Percentiles rank a stretch among this genome's conserved stretches.
Conservation (phyloP, 2,888 invertebrate genomes). For the Dexiosoma caninum region DNA sequence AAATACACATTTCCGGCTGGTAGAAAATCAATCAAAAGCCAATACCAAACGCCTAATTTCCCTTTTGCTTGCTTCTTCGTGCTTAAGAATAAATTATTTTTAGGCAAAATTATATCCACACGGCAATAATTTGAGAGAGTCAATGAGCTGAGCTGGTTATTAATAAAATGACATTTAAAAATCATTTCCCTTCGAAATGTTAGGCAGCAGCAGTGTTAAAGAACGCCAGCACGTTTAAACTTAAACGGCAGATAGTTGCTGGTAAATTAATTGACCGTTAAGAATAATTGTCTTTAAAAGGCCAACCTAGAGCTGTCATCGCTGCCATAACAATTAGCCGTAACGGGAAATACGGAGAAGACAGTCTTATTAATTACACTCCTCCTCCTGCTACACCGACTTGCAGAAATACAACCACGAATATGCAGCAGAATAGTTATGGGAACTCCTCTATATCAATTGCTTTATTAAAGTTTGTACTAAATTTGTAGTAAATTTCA, state of each 20-base stretch:
- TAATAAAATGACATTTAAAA: slow-evolving; percentile 40
- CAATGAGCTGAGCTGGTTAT: background rate
- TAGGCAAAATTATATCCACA: background rate
- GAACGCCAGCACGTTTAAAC: background rate
- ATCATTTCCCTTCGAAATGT: slow-evolving; percentile 27
- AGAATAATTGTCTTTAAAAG: slow-evolving; percentile 31
- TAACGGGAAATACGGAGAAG: background rate
- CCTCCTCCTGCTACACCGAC: background rate
- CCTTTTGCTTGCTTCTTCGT: background rate
- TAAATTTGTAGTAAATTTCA: background rate
- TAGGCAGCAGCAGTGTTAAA: background rate
- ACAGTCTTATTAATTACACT: background rate
- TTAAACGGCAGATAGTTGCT: slow-evolving; percentile 23
- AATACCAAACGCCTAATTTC: background rate
- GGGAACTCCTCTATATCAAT: background rate
- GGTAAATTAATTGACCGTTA: slow-evolving; percentile 47
- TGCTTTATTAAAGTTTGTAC: background rate
- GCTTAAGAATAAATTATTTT: background rate
- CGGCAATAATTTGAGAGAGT: background rate
- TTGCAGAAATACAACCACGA: background rate
- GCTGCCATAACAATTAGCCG: background rate
- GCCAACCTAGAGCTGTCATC: background rate
- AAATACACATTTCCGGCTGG: background rate
- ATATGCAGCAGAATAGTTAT: background rate
- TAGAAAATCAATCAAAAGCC: background rate